Conservation (phyloP, 2,888 invertebrate genomes). For the Volucella zonaria region DNA sequence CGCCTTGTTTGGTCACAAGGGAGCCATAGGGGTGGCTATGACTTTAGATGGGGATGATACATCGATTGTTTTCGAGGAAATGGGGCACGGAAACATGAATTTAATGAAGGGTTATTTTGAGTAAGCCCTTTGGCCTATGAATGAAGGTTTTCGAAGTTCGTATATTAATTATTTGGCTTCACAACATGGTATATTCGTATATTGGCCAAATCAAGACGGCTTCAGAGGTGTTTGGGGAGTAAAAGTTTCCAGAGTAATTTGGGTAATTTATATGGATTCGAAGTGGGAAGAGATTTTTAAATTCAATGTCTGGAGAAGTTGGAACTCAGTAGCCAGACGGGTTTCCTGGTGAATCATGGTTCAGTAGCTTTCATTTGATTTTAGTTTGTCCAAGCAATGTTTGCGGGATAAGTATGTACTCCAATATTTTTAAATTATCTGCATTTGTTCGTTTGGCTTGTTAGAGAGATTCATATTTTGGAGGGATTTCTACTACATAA, state of each 20-base stretch:
- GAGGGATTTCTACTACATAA: too few relatives aligned
- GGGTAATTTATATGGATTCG: too few relatives aligned
- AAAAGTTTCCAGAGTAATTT: neutral
- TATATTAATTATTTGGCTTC: constrained; percentile 55
- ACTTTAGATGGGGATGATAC: constrained; percentile 40
- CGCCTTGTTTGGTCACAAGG: neutral
- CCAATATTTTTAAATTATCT: too few relatives aligned
- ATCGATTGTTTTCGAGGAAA: constrained; percentile 70
- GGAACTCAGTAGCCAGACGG: too few relatives aligned
- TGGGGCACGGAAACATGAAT: constrained; percentile 61
- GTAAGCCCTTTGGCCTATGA: constrained; percentile 19
- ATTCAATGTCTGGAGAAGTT: too few relatives aligned
- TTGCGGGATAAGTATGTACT: too few relatives aligned
- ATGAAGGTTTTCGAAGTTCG: neutral
- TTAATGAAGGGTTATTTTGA: constrained; percentile 52
- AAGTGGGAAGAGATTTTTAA: too few relatives aligned
- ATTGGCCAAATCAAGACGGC: constrained; percentile 32
- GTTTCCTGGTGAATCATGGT: too few relatives aligned
- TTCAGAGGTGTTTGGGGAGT: neutral
- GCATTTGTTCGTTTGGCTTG: too few relatives aligned
- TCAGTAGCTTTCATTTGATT: too few relatives aligned
- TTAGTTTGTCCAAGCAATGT: too few relatives aligned
- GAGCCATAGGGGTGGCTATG: constrained; percentile 19
- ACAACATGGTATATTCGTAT: constrained; percentile 1
- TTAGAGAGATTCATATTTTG: too few relatives aligned